Evolutionary conservation across 2,888 invertebrate genomes (phyloP).

Genomic region (Sesia bembeciformis): DNA sequence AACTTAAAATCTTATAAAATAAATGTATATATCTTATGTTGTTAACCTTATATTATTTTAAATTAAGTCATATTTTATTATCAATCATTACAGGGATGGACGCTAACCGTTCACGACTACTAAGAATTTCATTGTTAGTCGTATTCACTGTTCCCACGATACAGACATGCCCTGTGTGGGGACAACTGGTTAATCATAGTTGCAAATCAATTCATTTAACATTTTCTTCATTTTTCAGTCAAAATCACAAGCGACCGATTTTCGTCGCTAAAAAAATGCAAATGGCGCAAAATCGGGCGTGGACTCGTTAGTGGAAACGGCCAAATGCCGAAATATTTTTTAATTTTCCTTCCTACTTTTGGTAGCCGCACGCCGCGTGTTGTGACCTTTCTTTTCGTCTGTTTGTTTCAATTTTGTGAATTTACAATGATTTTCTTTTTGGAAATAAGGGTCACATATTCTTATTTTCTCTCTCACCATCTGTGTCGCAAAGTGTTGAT

Average conservation of each 20-base stretch:
- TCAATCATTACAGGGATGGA: too few species aligned
- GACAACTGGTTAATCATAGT: not conserved
- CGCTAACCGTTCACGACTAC: too few species aligned
- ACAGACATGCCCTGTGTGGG: not conserved
- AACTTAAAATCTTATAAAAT: too few species aligned
- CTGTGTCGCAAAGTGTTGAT: too few species aligned
- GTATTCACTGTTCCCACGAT: too few species aligned
- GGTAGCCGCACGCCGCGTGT: constrained; percentile 20
- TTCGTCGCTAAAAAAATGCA: constrained; percentile 8
- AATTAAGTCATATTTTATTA: too few species aligned
- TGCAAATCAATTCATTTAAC: not conserved
- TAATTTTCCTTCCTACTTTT: constrained; percentile 54
- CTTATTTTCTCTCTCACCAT: too few species aligned
- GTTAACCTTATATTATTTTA: too few species aligned
- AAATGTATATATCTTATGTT: too few species aligned
- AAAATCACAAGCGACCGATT: constrained; percentile 5
- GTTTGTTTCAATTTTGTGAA: not conserved
- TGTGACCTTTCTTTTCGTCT: constrained; percentile 27
- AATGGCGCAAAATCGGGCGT: constrained; percentile 2
- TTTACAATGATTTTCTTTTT: not conserved
- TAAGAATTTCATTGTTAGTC: too few species aligned
- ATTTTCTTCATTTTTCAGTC: not conserved
- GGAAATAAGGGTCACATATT: too few species aligned
- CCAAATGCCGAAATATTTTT: constrained; percentile 31
- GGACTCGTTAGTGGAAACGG: constrained; percentile 15